Base-by-base conservation (phyloP, 2,888 invertebrate genomes). In the Oligia strigilis region DNA sequence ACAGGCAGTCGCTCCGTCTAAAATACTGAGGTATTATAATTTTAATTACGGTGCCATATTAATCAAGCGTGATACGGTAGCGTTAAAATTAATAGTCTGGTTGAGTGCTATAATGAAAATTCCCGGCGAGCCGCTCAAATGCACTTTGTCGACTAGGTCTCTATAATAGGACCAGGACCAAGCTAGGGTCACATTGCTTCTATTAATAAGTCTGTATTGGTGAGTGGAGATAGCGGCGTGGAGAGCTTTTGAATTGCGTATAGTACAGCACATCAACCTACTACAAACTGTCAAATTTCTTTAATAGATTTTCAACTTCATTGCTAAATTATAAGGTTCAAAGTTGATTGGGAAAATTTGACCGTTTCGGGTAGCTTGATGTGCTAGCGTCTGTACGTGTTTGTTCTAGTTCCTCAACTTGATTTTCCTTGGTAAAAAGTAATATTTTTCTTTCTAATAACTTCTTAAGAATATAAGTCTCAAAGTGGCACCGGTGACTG, bases 41-140 rank as follows among this genome's bases (percentile, higher is more conserved):
- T 87, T 87, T 77, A 80, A 86, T 81, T 72, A 78, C 64, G 72
- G 29, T 1, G 55, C 43, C 60, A 64, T 70, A 81, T 75, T 81
- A 73, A 75, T 79, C 72, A 83, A 60, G 52, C n/a, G 17, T 65
- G 73, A n/a, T 76, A 60, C 72, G 69, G 69, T 65, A 55, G 66
- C 36, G 72, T 72, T 77, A 40, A 83, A 82, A 84, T 88, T 76
- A 82, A 88, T 84, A 43, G 75, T 49, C 60, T n/a, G 58, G 72
- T 70, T 75, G 75, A 86, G 80, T 80, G 80, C 46, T 84, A 40
- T 89, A 83, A 89, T 88, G 84, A 88, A 86, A 89, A 88, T 88
- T 84, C 90, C 77, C 58, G 19, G 40, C 74, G 80, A 76, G 69
- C 80, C 80, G 80, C 72, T 77, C 71, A 64, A 80, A 40, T 85